These are phyloP conservation scores for Actinia tenebrosa DNA, from an alignment of 64 coral and sea anemone genomes.

Conservation along the genomic window DNA sequence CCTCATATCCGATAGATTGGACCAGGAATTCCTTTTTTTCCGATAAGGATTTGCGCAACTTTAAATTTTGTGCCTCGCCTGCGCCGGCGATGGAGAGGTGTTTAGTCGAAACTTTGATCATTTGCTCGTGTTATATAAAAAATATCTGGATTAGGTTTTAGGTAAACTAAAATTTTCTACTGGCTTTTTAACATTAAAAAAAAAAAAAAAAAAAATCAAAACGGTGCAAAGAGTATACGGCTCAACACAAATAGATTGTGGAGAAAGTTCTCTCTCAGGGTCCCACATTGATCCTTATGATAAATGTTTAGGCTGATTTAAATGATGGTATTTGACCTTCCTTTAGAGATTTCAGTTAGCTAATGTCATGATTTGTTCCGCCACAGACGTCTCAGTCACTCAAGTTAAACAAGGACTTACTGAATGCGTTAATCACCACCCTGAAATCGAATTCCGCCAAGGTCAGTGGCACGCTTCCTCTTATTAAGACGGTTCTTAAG, in stretches of 20 bases:
- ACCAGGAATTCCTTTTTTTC: neutral
- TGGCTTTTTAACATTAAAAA: too few species aligned
- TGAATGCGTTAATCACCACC: neutral
- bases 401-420: neutral
- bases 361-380: neutral
- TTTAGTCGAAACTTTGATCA: too few species aligned
- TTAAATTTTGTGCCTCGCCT: neutral
- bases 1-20: neutral
- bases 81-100: too few species aligned
- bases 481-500: neutral
- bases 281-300: too few species aligned
- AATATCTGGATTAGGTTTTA: too few species aligned
- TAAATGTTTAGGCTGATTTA: neutral
- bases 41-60: neutral
- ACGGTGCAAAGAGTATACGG: too few species aligned
- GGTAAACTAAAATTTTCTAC: too few species aligned
- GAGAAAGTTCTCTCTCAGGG: too few species aligned
- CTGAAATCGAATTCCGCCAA: neutral
- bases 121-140: too few species aligned
- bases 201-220: too few species aligned
- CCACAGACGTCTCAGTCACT: neutral
- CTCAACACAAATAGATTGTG: too few species aligned
- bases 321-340: neutral
- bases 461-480: neutral
- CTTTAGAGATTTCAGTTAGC: neutral